These are phyloP conservation scores for Yponomeuta evonymella DNA, from an alignment of 2,888 invertebrate species.

Conservation along the genomic window DNA sequence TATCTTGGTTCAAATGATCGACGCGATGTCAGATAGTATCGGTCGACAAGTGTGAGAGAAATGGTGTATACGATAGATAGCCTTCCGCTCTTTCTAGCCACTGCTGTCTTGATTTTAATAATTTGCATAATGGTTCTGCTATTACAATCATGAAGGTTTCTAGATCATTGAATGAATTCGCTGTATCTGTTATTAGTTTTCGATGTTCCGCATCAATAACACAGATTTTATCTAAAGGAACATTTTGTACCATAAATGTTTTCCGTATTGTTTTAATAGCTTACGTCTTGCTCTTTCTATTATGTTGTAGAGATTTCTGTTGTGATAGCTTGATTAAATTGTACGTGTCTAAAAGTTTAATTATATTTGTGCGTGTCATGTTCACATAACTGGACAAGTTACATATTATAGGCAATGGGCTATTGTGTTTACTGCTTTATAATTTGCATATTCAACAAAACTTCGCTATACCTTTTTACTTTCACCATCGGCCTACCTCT, in stretches of 20 bases:
- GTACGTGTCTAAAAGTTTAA: neutral
- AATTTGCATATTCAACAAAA: neutral
- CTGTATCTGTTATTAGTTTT: slow-evolving; percentile 15
- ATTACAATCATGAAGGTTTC: neutral
- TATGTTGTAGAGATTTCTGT: slow-evolving; percentile 5
- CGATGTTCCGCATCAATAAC: slow-evolving; percentile 11
- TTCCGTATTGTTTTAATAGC: slow-evolving; percentile 30
- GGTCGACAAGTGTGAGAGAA: neutral
- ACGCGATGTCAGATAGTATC: neutral
- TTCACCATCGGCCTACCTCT: neutral
- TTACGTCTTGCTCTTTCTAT: slow-evolving; percentile 13
- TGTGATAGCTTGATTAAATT: neutral
- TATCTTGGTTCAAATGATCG: neutral
- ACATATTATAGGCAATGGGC: neutral
- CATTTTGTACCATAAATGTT: slow-evolving; percentile 28
- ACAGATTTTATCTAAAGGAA: slow-evolving; percentile 24
- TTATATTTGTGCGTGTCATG: slow-evolving; percentile 6
- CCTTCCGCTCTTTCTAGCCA: neutral
- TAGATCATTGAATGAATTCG: neutral
- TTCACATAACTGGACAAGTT: slow-evolving; percentile 3
- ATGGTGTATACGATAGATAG: neutral
- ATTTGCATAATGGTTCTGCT: neutral
- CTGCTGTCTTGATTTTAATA: neutral
- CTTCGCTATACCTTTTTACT: slow-evolving; percentile 6
- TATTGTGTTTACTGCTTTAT: neutral